Evolutionary conservation across 2,113 vertebrate genomes (phyloP).

Genomic region (Triplophysa siluroides): DNA sequence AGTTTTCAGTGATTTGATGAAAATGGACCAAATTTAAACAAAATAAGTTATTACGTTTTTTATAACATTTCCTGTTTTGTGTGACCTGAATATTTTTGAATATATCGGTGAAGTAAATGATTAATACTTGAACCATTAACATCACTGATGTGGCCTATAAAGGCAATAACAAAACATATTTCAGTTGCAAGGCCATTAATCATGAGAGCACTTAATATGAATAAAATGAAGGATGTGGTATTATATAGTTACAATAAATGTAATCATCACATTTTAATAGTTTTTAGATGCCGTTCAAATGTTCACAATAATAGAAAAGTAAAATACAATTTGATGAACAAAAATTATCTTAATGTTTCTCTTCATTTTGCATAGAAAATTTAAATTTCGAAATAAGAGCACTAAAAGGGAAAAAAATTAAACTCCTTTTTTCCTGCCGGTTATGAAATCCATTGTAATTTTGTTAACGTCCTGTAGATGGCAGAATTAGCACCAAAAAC

Average conservation of each 20-base stretch:
- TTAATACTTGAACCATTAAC: no score
- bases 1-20: background rate
- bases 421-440: no score
- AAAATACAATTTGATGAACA: background rate
- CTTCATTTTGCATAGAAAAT: no score
- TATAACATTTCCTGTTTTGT: background rate
- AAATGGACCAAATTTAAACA: background rate
- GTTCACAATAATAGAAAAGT: background rate
- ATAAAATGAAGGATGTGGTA: background rate
- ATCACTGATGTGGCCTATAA: no score
- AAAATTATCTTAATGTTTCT: background rate
- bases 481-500: constrained; percentile 23
- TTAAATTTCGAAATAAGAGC: no score
- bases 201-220: background rate
- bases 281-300: background rate
- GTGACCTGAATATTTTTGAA: background rate
- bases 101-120: background rate
- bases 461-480: constrained; percentile 51
- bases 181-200: background rate
- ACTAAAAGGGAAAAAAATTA: no score
- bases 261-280: background rate
- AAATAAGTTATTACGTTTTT: background rate
- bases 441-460: no score
- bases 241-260: background rate
- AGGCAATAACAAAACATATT: no score